These are phyloP conservation scores for Tetragonisca angustula DNA, from an alignment of 2,888 invertebrate genomes.

Conservation along the genomic window DNA sequence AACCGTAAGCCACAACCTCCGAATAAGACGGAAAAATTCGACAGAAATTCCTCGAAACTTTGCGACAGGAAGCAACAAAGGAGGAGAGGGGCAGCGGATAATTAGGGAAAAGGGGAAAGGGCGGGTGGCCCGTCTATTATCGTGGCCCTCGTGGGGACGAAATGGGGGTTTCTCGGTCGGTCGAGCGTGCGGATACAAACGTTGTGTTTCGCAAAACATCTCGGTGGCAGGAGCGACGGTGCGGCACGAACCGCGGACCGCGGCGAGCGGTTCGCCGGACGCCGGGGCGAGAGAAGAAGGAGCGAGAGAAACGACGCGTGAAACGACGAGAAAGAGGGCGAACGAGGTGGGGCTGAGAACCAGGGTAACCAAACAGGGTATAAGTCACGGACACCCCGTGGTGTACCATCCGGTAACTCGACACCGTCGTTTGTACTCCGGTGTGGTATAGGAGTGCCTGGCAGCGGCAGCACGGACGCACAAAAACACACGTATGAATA, in stretches of 20 bases:
- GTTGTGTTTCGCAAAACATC: conserved; percentile 81
- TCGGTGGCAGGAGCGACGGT: conserved; percentile 76
- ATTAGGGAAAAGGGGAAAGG: conserved; percentile 45
- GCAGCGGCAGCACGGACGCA: conserved; percentile 74
- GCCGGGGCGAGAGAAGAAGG: conserved; percentile 30
- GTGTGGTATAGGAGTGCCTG: conserved; percentile 74
- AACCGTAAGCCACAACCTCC: background rate
- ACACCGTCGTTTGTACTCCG: conserved; percentile 83
- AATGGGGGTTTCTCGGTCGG: conserved; percentile 65
- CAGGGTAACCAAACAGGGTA: conserved; percentile 79
- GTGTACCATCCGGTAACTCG: conserved; percentile 84
- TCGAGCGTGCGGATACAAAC: conserved; percentile 77
- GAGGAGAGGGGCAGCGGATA: background rate
- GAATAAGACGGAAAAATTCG: background rate
- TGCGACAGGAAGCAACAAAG: background rate
- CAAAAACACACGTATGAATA: conserved; percentile 83
- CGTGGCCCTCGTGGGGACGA: conserved; percentile 48
- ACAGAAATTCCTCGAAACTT: background rate
- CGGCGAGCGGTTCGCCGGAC: conserved; percentile 22
- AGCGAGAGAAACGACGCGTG: conserved; percentile 24
- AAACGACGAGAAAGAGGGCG: conserved; percentile 19
- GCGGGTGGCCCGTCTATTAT: conserved; percentile 56
- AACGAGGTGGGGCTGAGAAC: conserved; percentile 62
- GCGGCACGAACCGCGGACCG: conserved; percentile 67
- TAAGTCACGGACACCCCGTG: conserved; percentile 83